Evolutionary conservation across 1,140 invertebrate species (phyloP), one percentile per base, ranked within the genome.

Genomic region (Camponotus floridanus): DNA sequence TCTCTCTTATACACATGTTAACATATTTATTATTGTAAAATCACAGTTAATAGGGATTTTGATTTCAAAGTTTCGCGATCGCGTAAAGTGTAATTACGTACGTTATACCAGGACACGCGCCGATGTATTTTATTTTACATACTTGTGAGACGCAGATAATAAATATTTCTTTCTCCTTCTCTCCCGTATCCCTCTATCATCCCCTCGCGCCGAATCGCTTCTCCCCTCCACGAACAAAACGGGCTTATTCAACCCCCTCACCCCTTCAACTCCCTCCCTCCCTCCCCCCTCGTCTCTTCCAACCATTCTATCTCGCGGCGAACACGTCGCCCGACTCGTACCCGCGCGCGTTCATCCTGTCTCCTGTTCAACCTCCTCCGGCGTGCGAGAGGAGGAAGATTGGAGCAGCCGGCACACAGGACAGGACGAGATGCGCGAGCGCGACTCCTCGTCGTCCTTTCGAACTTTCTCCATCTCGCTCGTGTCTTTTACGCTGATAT

Each of bases 211-310:
- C 36, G 33, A 83, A 39, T 73, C 64, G 76, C 31, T 55, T 33
- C 21, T 55, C 45, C 21, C n/a, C 39, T 55, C 45, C 62, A 13
- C 59, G 9, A 45, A 39, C 39, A 26, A 6, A 80, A 57, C 55
- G 70, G 39, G 55, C 70, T 83, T 83, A 83, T 83, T 83, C 79
- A 74, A 83, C 57, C 57, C 55, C 42, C 79, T 18, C 67, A 57
- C 26, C 26, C 26, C 26, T 26, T 26, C 26, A 26, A 26, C 26
- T 33, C 18, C 26, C 39, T n/a, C n/a, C n/a, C n/a, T n/a, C 31
- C 26, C 3, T 5, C 18, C 31, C 5, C 7, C 13, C 9, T 31
- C 51, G n/a, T 8, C 3, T 39, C 33, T 11, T 39, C 55, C 59
- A 61, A 8, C 76, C 59, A n/a, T 68, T 55, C 45, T 39, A 76